Base-by-base conservation (phyloP, 1,140 invertebrate species). In the Dysdera silvatica region DNA sequence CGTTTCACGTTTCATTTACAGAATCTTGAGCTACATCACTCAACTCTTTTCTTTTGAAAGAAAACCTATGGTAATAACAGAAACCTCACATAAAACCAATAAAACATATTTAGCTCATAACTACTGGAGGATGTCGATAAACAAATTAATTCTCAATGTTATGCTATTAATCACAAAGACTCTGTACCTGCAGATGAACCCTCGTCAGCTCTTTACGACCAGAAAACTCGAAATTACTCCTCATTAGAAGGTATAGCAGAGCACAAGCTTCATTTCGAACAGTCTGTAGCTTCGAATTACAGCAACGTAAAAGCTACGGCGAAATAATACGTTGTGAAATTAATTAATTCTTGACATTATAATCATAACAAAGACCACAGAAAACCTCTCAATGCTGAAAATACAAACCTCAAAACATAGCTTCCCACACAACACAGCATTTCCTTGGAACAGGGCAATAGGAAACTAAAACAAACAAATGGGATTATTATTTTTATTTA, bases 151-250 rank as follows among this genome's bases (percentile, higher is more conserved):
- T n/a, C n/a, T n/a, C n/a, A n/a, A n/a, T n/a, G n/a, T n/a, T n/a
- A n/a, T n/a, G n/a, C n/a, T n/a, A n/a, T n/a, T n/a, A n/a, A n/a
- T 24, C 20, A 29, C 3, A 47, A 47, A 56, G 12, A 56, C 7
- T 66, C 31, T 23, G 59, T 72, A 84, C 83, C 80, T 90, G 88
- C 16, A 89, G 77, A 75, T 91, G 88, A 3, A 95, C 89, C 68
- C 92, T 79, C 0, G 89, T 93, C 35, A 95, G 80, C 58, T 86
- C 87, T 69, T 88, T 88, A 43, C 86, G 81, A 45, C 83, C 81
- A 23, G 85, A 88, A 71, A 89, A 91, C 72, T 95, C 89, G 79
- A 91, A 95, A 78, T 95, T 95, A 71, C 87, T 89, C 63, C 91
- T 82, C 90, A 95, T 93, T 23, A 95, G 79, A 35, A 94, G 78